Percentiles rank a stretch among this genome's conserved stretches.
phyloP scores from a whole-genome alignment of 2,888 invertebrate species.

The Adelphocoris suturalis region DNA sequence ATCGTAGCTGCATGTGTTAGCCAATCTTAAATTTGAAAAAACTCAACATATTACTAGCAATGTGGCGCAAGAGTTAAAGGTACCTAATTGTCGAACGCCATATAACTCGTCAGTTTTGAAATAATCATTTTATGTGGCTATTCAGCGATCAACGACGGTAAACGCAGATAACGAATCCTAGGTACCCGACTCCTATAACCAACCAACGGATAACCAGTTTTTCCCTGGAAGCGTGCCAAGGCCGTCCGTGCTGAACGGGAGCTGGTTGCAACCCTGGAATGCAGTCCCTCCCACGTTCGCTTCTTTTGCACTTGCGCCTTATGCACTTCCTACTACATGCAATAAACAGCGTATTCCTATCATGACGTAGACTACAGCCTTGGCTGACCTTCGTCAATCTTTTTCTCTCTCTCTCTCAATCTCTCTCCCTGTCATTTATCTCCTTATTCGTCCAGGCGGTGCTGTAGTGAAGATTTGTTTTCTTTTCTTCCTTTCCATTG shows the following conservation, averaged over 20 bases:
- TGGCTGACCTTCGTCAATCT: conserved; percentile 4
- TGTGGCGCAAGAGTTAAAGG: too few relatives aligned
- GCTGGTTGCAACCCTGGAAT: not conserved
- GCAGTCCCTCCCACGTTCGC: conserved; percentile 9
- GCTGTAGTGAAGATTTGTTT: not conserved
- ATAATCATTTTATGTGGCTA: too few relatives aligned
- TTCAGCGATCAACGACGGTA: not conserved
- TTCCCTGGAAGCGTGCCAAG: conserved; percentile 1
- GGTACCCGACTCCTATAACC: not conserved
- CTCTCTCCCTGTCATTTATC: not conserved
- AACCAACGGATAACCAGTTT: not conserved
- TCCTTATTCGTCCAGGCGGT: not conserved
- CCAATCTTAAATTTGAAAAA: too few relatives aligned
- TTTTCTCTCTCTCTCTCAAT: not conserved
- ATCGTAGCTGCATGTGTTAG: too few relatives aligned
- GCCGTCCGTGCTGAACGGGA: not conserved
- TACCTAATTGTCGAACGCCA: too few relatives aligned
- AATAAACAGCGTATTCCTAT: not conserved
- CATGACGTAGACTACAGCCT: conserved; percentile 10
- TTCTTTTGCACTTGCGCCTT: not conserved
- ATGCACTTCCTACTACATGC: conserved; percentile 7
- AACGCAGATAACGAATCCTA: not conserved
- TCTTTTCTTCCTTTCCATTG: not conserved
- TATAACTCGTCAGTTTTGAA: too few relatives aligned
- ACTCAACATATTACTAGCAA: too few relatives aligned